Percentiles rank a stretch among this genome's conserved stretches.
phyloP scores from a whole-genome alignment of 2,797 vertebrate genomes.

The Sebastes kiyomatsui region DNA sequence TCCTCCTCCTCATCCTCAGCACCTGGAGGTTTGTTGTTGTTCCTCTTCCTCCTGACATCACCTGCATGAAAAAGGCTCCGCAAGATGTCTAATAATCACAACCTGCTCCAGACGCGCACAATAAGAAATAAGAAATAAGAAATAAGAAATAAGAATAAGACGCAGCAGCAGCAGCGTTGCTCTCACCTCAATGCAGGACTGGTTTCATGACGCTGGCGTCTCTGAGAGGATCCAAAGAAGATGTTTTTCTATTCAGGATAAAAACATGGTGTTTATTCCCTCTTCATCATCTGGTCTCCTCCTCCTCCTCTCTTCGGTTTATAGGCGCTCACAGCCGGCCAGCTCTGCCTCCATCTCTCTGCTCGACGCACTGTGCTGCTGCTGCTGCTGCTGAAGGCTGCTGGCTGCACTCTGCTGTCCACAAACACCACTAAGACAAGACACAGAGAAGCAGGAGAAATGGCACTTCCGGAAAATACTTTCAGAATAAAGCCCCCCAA shows the following conservation, averaged over 20 bases:
- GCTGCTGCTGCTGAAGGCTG: neutral
- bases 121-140: constrained; percentile 1
- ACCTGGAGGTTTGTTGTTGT: constrained; percentile 41
- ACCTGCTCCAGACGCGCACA: constrained; percentile 18
- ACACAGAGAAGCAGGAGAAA: accelerated
- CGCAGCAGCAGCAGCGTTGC: constrained; percentile 3
- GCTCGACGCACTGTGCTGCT: constrained; percentile 46
- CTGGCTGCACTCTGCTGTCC: constrained; percentile 18
- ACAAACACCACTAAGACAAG: constrained; percentile 23
- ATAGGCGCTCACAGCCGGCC: constrained; percentile 18
- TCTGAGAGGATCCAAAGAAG: constrained; percentile 3
- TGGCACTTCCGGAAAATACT: constrained; percentile 9
- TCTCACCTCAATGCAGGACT: constrained; percentile 76
- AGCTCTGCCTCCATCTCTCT: constrained; percentile 63
- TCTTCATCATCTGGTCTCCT: neutral
- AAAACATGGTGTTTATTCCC: constrained; percentile 9
- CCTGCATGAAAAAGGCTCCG: neutral
- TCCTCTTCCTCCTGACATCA: neutral
- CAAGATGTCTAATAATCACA: neutral
- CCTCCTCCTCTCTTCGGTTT: neutral
- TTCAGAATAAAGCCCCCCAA: constrained; percentile 59
- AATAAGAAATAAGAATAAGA: neutral
- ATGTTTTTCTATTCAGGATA: constrained; percentile 7
- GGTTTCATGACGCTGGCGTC: constrained; percentile 61
- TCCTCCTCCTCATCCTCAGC: constrained; percentile 48